phyloP scores from a whole-genome alignment of 2,797 vertebrate genomes.

The Taenioides sp. region DNA sequence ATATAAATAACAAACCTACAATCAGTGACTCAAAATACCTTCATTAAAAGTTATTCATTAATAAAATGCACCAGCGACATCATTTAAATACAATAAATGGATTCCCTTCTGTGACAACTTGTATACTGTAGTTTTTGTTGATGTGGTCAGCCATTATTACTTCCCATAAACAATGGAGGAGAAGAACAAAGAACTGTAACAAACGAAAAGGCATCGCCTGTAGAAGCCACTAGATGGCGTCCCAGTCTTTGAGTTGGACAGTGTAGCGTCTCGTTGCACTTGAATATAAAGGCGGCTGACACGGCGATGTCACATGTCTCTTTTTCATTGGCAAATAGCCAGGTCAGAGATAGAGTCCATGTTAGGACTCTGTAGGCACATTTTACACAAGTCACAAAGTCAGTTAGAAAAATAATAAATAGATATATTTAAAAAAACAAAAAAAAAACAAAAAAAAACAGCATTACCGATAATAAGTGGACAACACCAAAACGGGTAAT shows the following conservation, averaged over 20 bases:
- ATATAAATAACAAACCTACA: constrained; percentile 3
- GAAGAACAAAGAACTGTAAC: constrained; percentile 53
- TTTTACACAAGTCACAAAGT: constrained; percentile 16
- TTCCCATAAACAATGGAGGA: constrained; percentile 23
- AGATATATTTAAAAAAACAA: constrained; percentile 7
- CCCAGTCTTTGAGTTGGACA: constrained; percentile 59
- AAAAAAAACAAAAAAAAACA: not conserved
- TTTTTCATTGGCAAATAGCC: constrained; percentile 11
- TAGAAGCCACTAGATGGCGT: constrained; percentile 75
- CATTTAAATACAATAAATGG: constrained; percentile 40
- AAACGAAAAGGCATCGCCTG: constrained; percentile 14
- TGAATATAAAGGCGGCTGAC: not conserved
- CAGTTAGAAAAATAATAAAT: constrained; percentile 3
- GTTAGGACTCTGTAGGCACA: constrained; percentile 34
- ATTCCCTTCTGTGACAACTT: constrained; percentile 12
- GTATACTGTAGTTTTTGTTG: constrained; percentile 15
- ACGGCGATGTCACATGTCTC: constrained; percentile 3
- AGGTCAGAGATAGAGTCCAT: constrained; percentile 19
- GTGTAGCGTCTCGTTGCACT: not conserved
- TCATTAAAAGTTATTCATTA: constrained; percentile 38
- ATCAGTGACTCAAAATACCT: constrained; percentile 39
- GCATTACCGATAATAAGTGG: constrained; percentile 15
- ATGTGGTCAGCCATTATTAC: constrained; percentile 49
- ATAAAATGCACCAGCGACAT: constrained; percentile 24
- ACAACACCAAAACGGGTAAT: constrained; percentile 19